Percentiles rank a stretch among this genome's conserved stretches.
phyloP scores from a whole-genome alignment of 2,888 invertebrate genomes.

The Stratiomys singularior region DNA sequence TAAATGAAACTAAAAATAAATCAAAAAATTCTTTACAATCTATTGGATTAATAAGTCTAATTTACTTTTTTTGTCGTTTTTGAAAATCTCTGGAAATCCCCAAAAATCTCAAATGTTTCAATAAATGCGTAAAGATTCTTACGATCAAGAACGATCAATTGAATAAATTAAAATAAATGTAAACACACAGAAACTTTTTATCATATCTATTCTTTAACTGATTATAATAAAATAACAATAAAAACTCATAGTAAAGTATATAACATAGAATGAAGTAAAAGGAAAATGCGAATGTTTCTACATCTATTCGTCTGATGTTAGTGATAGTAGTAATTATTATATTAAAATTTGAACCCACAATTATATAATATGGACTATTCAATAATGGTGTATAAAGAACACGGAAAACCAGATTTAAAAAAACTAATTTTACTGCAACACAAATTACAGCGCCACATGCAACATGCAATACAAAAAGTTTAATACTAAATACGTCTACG shows the following conservation, averaged over 20 bases:
- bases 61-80: too few species aligned
- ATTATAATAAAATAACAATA: slow-evolving; percentile 33
- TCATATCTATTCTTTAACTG: slow-evolving; percentile 38
- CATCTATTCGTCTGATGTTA: slow-evolving; percentile 52
- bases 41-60: too few species aligned
- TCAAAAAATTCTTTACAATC: too few species aligned
- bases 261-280: slow-evolving; percentile 16
- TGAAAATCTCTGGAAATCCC: too few species aligned
- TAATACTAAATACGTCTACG: not conserved
- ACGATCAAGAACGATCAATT: slow-evolving; percentile 3
- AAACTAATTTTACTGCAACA: not conserved
- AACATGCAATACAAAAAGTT: not conserved
- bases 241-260: slow-evolving; percentile 15
- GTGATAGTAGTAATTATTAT: slow-evolving; percentile 41
- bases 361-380: slow-evolving; percentile 22
- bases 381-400: slow-evolving; percentile 17
- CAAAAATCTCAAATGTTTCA: slow-evolving; percentile 9
- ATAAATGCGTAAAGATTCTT: not conserved
- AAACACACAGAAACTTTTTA: slow-evolving; percentile 24
- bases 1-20: too few species aligned
- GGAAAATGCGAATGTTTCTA: slow-evolving; percentile 32
- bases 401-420: not conserved
- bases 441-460: not conserved
- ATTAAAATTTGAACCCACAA: slow-evolving; percentile 11
- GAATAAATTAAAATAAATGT: not conserved